Evolutionary conservation across 2,113 vertebrate genomes (phyloP).

Genomic region (Entelurus aequoreus): DNA sequence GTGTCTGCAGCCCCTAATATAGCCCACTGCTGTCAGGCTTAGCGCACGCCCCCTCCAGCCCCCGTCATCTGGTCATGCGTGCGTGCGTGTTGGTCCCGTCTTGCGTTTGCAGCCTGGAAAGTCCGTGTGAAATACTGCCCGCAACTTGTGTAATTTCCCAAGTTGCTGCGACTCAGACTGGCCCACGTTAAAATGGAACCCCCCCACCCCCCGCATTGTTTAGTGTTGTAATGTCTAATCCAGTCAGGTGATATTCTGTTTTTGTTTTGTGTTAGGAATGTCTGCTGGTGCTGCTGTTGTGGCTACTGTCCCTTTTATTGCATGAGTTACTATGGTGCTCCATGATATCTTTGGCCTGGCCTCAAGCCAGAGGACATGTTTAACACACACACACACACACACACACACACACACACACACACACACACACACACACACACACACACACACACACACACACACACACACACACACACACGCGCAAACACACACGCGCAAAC

Average conservation of each 20-base stretch:
- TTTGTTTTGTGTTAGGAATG: background rate
- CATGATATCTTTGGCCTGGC: constrained; percentile 78
- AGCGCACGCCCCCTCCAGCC: constrained; percentile 17
- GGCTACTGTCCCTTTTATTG: constrained; percentile 50
- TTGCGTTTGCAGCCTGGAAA: constrained; percentile 43
- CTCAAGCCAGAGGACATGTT: constrained; percentile 63
- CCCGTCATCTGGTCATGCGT: constrained; percentile 28
- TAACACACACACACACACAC: constrained; percentile 37
- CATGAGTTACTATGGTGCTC: constrained; percentile 70
- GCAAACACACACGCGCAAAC: too few species aligned
- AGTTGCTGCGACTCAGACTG: constrained; percentile 57
- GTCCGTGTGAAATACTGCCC: constrained; percentile 67
- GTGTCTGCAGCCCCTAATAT: constrained; percentile 65
- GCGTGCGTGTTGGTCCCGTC: constrained; percentile 34
- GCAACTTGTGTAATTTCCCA: constrained; percentile 67
- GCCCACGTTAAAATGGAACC: constrained; percentile 8
- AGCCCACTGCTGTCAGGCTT: constrained; percentile 60
- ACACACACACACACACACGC: too few species aligned
- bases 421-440: constrained; percentile 11
- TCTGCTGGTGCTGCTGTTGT: constrained; percentile 53
- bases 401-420: too few species aligned
- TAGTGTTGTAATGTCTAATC: background rate
- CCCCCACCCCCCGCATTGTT: background rate
- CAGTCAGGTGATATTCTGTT: background rate
- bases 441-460: constrained; percentile 17